These are phyloP conservation scores for Microplitis mediator DNA, from an alignment of 1,140 invertebrate genomes.

Conservation along the genomic window DNA sequence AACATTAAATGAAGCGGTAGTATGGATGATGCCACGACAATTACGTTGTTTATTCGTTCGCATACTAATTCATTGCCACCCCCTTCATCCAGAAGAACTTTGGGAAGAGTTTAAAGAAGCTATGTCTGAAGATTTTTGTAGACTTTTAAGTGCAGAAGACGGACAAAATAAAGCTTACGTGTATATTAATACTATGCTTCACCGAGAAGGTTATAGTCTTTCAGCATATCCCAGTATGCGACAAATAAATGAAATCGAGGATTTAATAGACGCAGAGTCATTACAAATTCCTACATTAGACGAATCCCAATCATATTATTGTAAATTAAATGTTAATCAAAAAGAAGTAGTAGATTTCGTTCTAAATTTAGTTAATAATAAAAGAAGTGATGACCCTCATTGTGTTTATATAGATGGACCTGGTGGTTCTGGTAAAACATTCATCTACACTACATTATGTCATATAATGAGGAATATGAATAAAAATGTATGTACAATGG, in stretches of 20 bases:
- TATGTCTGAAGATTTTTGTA: background rate
- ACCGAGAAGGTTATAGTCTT: background rate
- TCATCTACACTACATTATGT: too few relatives aligned
- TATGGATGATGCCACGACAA: background rate
- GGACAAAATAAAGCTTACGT: background rate
- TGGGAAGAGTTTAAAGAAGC: background rate
- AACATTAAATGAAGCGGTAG: conserved; percentile 17
- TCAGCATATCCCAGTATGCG: background rate
- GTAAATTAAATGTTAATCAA: background rate
- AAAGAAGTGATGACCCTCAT: background rate
- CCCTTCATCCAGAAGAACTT: conserved; percentile 6
- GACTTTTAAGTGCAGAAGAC: background rate
- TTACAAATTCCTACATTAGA: background rate
- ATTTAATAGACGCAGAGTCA: background rate
- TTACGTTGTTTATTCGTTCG: too few relatives aligned
- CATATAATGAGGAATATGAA: too few relatives aligned
- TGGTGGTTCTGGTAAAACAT: too few relatives aligned
- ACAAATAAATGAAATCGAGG: background rate
- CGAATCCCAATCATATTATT: background rate
- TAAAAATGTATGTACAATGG: too few relatives aligned
- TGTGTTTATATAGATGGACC: background rate
- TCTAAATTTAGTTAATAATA: background rate
- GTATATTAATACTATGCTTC: background rate
- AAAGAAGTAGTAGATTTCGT: background rate
- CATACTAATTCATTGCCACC: too few relatives aligned